phyloP scores from a whole-genome alignment of 53 echinoderm and acorn worm species.

The Holothuria leucospilota region DNA sequence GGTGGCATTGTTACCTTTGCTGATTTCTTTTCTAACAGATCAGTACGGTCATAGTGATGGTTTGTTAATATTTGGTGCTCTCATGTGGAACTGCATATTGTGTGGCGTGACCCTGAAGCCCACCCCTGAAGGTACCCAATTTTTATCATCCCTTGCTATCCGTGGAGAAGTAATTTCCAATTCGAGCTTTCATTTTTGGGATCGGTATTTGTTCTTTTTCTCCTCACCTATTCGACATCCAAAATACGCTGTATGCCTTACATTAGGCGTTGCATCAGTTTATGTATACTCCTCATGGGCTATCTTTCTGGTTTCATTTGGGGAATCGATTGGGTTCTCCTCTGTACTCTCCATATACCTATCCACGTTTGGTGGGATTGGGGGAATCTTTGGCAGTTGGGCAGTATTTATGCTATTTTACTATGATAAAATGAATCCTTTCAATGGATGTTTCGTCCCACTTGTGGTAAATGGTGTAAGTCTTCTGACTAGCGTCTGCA shows the following conservation, averaged over 20 bases:
- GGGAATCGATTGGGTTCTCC: conserved; percentile 4
- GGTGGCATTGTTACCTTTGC: background rate
- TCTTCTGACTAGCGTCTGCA: background rate
- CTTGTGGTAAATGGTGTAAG: background rate
- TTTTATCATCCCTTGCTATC: background rate
- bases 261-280: background rate
- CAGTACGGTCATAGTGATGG: background rate
- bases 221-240: background rate
- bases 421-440: background rate
- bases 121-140: background rate
- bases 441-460: conserved; percentile 1
- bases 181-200: background rate
- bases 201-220: background rate
- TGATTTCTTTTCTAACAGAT: background rate
- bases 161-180: background rate
- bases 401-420: background rate
- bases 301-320: conserved; percentile 31
- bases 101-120: conserved; percentile 3
- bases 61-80: background rate
- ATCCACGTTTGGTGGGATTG: conserved; percentile 20
- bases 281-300: conserved; percentile 38
- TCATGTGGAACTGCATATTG: conserved; percentile 22
- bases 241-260: background rate
- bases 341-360: background rate
- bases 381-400: conserved; percentile 1